Percentiles rank a stretch among this genome's conserved stretches.
These are phyloP conservation scores for Acronicta aceris DNA, from an alignment of 2,888 invertebrate species.

Conservation along the genomic window DNA sequence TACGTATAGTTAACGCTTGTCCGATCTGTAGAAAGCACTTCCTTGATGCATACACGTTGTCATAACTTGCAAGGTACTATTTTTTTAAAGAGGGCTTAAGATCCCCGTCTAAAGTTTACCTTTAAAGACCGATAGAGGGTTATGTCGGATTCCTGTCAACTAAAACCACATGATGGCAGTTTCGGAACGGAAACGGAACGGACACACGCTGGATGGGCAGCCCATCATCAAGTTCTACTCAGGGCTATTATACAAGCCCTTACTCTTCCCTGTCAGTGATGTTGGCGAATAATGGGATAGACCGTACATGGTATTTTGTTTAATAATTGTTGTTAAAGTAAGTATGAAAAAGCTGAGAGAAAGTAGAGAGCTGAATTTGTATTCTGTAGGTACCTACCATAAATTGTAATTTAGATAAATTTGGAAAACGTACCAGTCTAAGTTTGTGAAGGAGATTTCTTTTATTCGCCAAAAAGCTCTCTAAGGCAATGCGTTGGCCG, in stretches of 20 bases:
- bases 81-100: no score
- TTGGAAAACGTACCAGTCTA: not conserved
- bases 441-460: slow-evolving; percentile 37
- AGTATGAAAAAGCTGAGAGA: slow-evolving; percentile 12
- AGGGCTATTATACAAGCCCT: no score
- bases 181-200: no score
- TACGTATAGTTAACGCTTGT: slow-evolving; percentile 56
- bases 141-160: no score
- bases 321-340: not conserved
- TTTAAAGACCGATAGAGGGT: no score
- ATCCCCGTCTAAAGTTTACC: no score
- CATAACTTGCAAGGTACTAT: slow-evolving; percentile 19
- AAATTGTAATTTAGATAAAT: slow-evolving; percentile 32
- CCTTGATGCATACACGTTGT: slow-evolving; percentile 47
- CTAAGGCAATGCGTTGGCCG: slow-evolving; percentile 35
- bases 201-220: no score
- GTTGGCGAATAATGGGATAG: no score
- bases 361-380: slow-evolving; percentile 20
- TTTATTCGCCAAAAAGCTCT: slow-evolving; percentile 38
- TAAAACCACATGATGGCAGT: no score
- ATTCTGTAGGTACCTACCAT: slow-evolving; percentile 6
- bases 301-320: no score
- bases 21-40: slow-evolving; percentile 58
- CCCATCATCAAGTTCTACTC: no score
- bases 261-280: no score